Evolutionary conservation across 2,113 vertebrate genomes (phyloP).

Genomic region (Galbula dea): DNA sequence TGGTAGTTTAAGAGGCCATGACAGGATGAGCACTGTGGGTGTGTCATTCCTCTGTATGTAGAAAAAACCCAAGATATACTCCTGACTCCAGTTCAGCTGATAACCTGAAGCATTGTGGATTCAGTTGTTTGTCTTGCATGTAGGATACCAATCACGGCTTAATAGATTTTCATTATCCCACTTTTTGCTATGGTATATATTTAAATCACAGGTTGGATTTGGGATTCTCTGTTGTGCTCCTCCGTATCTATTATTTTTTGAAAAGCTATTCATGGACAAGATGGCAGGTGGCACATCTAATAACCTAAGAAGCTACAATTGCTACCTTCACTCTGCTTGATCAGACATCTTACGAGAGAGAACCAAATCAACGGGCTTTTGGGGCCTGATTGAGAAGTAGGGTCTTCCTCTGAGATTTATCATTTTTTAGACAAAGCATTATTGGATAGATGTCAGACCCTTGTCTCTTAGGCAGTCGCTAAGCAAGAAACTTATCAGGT

Average conservation of each 20-base stretch:
- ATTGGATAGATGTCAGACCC: neutral
- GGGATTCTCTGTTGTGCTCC: neutral
- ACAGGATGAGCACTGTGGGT: neutral
- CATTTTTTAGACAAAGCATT: neutral
- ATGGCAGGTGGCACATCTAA: accelerated
- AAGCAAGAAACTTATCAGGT: neutral
- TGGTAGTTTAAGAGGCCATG: neutral
- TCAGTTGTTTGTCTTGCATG: neutral
- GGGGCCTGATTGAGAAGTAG: neutral
- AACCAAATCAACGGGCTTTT: neutral
- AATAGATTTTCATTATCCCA: neutral
- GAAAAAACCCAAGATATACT: neutral
- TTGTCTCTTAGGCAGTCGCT: neutral
- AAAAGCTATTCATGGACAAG: neutral
- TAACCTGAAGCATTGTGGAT: neutral
- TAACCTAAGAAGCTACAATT: neutral
- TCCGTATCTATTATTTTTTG: neutral
- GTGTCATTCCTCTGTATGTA: neutral
- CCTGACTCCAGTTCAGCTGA: neutral
- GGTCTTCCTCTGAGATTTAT: neutral
- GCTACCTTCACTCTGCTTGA: neutral
- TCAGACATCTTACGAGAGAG: neutral
- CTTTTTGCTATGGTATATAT: neutral
- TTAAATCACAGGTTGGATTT: neutral
- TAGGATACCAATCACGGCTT: neutral